Conservation (phyloP, 2,888 invertebrate species). For the Troides oblongomaculatus region DNA sequence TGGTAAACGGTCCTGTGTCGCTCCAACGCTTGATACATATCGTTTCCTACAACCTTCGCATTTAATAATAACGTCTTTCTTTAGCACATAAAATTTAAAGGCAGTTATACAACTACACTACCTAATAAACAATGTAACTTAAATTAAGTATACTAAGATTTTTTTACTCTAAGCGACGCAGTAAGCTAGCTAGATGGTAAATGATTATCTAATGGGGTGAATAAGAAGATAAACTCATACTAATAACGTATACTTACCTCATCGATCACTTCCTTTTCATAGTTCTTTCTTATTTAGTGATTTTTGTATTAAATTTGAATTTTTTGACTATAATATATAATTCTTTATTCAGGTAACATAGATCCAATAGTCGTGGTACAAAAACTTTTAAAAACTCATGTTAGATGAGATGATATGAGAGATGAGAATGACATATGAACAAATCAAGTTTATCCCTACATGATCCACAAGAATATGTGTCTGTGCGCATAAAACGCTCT, state of each 20-base stretch:
- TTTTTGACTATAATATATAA: too few relatives aligned
- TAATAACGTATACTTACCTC: not conserved
- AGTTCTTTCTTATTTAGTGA: not conserved
- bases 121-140: too few relatives aligned
- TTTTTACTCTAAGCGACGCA: too few relatives aligned
- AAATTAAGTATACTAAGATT: too few relatives aligned
- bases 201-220: not conserved
- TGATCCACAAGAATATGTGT: slow-evolving; percentile 10
- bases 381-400: too few relatives aligned
- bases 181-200: too few relatives aligned
- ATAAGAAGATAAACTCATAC: not conserved
- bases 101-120: not conserved
- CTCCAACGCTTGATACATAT: not conserved
- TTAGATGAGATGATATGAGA: too few relatives aligned
- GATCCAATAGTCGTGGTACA: too few relatives aligned
- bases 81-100: not conserved
- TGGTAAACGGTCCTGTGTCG: not conserved
- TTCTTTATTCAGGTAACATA: too few relatives aligned
- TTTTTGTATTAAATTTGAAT: not conserved
- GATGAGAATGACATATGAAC: too few relatives aligned
- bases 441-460: not conserved
- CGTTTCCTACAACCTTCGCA: slow-evolving; percentile 2
- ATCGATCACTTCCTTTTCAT: not conserved
- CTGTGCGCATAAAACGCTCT: slow-evolving; percentile 3
- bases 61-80: not conserved